These are phyloP conservation scores for Whitmania pigra DNA, from an alignment of 1,140 invertebrate species.

Conservation along the genomic window DNA sequence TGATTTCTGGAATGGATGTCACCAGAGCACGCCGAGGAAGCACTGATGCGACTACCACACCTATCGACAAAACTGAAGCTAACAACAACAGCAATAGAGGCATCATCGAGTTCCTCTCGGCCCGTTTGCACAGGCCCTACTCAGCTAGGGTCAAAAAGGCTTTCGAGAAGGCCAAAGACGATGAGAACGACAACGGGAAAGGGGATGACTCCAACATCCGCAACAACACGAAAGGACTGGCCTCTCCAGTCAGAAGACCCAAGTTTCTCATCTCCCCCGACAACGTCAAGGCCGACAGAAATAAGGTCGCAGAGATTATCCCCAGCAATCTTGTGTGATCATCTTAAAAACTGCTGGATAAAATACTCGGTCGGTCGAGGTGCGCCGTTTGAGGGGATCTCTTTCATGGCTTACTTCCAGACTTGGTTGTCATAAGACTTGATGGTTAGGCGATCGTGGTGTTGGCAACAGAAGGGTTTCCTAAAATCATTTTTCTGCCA, in stretches of 20 bases:
- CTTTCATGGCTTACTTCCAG: background rate
- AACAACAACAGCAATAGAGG: constrained; percentile 10
- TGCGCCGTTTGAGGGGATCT: background rate
- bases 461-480: background rate
- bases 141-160: background rate
- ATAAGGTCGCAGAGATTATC: background rate
- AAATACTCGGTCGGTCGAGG: background rate
- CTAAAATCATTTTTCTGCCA: too few species aligned
- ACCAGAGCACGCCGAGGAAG: background rate
- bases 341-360: too few species aligned
- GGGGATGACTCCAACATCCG: background rate
- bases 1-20: too few species aligned
- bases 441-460: background rate
- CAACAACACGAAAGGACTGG: background rate
- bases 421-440: background rate
- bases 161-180: background rate
- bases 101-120: background rate
- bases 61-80: background rate
- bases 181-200: background rate
- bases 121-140: background rate
- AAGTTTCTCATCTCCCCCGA: background rate
- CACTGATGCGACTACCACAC: background rate
- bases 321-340: background rate
- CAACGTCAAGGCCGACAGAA: background rate
- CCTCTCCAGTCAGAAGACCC: constrained; percentile 2